Conservation (phyloP, 2,888 invertebrate species). For the Gisinianus flammeolus region DNA sequence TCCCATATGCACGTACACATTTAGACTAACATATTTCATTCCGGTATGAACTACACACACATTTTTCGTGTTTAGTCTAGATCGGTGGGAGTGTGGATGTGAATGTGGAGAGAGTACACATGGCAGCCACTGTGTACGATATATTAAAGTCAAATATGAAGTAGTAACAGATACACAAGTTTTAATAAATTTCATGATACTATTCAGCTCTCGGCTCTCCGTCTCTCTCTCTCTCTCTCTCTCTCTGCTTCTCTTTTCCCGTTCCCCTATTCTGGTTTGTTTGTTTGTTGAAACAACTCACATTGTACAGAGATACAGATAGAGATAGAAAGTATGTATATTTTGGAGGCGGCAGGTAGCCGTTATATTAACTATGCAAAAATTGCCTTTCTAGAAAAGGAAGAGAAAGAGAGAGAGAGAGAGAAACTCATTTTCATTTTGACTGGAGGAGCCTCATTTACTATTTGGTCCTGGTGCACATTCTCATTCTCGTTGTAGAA, state of each 20-base stretch:
- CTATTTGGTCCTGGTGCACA: neutral
- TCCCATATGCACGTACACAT: too few species aligned
- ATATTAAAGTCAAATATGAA: too few species aligned
- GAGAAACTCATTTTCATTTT: slow-evolving; percentile 5
- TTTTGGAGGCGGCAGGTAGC: too few species aligned
- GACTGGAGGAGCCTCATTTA: neutral
- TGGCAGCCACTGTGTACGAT: too few species aligned
- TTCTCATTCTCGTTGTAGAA: too few species aligned
- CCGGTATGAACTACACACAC: too few species aligned
- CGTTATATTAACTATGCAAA: slow-evolving; percentile 14
- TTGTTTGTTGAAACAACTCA: neutral
- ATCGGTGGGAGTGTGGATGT: too few species aligned
- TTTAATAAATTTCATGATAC: slow-evolving; percentile 3
- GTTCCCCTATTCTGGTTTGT: neutral
- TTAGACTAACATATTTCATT: too few species aligned
- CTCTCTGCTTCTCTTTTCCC: neutral
- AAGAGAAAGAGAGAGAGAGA: neutral
- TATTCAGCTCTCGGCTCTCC: neutral
- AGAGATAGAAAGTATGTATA: too few species aligned
- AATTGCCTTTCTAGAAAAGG: neutral
- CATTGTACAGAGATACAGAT: too few species aligned
- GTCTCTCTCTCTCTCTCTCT: neutral
- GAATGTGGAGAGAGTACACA: too few species aligned
- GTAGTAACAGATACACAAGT: neutral
- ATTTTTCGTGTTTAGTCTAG: too few species aligned